Conservation (phyloP, 1,140 invertebrate genomes). For the Hydropsyche tenuis region DNA sequence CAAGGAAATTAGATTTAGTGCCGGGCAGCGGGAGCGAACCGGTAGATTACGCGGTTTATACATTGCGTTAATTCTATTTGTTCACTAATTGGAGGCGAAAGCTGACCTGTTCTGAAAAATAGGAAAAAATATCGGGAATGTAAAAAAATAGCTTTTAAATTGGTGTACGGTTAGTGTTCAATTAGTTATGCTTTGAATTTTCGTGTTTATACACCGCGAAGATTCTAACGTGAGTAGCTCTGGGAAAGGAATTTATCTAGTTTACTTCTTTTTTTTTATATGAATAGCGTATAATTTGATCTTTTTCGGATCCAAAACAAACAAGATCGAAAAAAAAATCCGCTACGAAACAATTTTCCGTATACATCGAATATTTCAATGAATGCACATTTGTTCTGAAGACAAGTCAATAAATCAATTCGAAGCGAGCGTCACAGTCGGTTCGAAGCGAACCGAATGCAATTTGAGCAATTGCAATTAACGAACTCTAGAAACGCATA, state of each 20-base stretch:
- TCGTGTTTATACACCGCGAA: slow-evolving; percentile 9
- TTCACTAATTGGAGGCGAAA: not conserved
- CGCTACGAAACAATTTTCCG: no score
- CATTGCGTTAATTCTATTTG: slow-evolving; percentile 10
- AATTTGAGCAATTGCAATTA: no score
- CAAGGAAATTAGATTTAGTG: slow-evolving; percentile 34
- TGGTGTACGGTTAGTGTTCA: slow-evolving; percentile 8
- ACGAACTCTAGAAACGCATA: no score
- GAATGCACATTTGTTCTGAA: no score
- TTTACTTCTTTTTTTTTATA: not conserved
- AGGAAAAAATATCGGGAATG: not conserved
- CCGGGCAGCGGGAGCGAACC: not conserved
- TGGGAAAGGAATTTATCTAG: slow-evolving; percentile 8
- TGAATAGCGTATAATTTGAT: not conserved
- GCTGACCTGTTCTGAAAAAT: not conserved
- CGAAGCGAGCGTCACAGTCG: no score
- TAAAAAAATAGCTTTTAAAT: slow-evolving; percentile 1
- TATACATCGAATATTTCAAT: no score
- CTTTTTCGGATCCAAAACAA: not conserved
- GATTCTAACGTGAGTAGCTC: not conserved
- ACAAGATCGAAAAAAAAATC: no score
- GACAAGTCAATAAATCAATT: no score
- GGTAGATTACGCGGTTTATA: slow-evolving; percentile 9
- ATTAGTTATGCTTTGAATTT: slow-evolving; percentile 21
- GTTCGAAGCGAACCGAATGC: no score